Conservation (phyloP, 2,113 vertebrate species). For the Pyrgilauda ruficollis region DNA sequence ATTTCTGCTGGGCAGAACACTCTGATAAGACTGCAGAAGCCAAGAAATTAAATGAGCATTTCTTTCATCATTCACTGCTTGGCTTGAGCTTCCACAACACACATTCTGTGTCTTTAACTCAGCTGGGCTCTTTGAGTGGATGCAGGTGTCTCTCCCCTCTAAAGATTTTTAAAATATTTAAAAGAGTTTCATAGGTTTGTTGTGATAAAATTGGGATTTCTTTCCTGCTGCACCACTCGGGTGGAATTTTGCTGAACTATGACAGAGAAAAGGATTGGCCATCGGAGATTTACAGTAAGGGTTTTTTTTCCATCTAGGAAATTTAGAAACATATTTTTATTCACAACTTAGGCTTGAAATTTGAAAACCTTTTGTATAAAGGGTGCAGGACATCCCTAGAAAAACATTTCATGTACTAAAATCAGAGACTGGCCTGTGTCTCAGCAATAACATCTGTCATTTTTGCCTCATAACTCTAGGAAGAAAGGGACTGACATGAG, state of each 20-base stretch:
- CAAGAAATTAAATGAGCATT: background rate
- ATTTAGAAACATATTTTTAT: background rate
- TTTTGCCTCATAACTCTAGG: background rate
- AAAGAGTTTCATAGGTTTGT: background rate
- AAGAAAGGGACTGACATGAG: background rate
- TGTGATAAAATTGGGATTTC: background rate
- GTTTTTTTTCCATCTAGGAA: background rate
- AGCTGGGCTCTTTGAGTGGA: background rate
- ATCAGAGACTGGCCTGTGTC: background rate
- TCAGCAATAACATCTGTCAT: background rate
- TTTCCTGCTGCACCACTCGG: background rate
- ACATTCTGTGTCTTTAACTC: background rate
- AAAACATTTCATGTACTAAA: background rate
- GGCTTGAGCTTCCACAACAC: background rate
- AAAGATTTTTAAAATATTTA: background rate
- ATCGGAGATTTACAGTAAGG: background rate
- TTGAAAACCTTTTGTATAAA: background rate
- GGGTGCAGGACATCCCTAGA: background rate
- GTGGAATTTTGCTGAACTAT: background rate
- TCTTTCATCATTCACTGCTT: background rate
- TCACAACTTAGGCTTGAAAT: background rate
- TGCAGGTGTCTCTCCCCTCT: background rate
- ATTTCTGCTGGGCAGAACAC: conserved; percentile 10
- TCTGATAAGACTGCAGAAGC: conserved; percentile 34
- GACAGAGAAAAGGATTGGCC: background rate